phyloP scores from a whole-genome alignment of 2,113 vertebrate genomes.

The Campylomormyrus numenius region DNA sequence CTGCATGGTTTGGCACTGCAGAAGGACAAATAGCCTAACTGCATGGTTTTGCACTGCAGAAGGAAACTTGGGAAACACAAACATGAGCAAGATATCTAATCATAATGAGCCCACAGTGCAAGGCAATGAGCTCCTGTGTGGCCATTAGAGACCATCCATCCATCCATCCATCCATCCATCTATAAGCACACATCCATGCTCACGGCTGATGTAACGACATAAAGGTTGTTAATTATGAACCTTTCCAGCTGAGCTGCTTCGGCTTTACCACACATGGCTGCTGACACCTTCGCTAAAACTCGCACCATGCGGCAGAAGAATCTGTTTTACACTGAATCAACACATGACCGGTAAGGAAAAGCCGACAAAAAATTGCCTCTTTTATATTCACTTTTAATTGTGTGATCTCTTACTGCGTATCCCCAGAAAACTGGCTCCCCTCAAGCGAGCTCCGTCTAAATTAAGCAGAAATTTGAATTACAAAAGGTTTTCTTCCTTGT shows the following conservation, averaged over 20 bases:
- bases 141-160: background rate
- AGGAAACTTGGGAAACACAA: background rate
- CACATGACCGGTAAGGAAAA: background rate
- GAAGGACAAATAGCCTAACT: background rate
- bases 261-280: background rate
- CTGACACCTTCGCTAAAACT: background rate
- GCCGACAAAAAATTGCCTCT: background rate
- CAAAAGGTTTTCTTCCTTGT: slow-evolving; percentile 14
- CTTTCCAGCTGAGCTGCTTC: background rate
- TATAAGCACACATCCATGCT: background rate
- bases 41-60: background rate
- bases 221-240: background rate
- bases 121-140: background rate
- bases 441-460: slow-evolving; percentile 1
- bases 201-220: background rate
- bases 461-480: background rate
- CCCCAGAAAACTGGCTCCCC: background rate
- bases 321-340: slow-evolving; percentile 13
- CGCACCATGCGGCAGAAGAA: background rate
- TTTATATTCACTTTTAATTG: slow-evolving; percentile 26
- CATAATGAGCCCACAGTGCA: background rate
- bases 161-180: background rate
- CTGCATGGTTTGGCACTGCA: background rate
- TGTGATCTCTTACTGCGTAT: slow-evolving; percentile 21
- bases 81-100: background rate